These are phyloP conservation scores for Cylindroiulus punctatus DNA, from an alignment of 2,888 invertebrate species.

Conservation along the genomic window DNA sequence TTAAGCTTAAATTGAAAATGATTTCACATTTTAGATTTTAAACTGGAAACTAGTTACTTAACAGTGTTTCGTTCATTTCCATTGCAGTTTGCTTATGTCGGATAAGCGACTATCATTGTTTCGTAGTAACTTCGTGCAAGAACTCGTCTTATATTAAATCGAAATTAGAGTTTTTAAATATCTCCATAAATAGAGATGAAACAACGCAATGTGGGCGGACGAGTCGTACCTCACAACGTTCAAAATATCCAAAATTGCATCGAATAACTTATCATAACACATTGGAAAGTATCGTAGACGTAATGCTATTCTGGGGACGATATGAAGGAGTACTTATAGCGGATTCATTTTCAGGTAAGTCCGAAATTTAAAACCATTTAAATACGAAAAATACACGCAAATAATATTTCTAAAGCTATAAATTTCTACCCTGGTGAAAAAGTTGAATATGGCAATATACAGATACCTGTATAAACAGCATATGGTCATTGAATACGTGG, in stretches of 20 bases:
- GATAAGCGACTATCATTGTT: background rate
- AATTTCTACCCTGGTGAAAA: too few relatives aligned
- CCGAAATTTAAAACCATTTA: background rate
- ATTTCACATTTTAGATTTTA: background rate
- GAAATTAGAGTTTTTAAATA: background rate
- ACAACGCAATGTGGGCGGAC: background rate
- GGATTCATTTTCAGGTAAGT: conserved; percentile 3
- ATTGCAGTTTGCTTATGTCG: background rate
- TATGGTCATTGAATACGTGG: too few relatives aligned
- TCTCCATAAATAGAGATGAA: background rate
- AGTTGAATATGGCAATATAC: too few relatives aligned
- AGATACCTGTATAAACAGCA: too few relatives aligned
- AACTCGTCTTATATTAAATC: background rate
- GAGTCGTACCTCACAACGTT: background rate
- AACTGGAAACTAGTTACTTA: background rate
- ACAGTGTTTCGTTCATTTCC: background rate
- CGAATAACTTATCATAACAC: conserved; percentile 26
- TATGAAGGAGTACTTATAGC: conserved; percentile 39
- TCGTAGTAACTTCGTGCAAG: background rate
- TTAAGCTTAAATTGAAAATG: background rate
- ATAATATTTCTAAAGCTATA: too few relatives aligned
- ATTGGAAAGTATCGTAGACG: conserved; percentile 33
- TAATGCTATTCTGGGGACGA: conserved; percentile 49
- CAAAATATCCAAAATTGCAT: background rate
- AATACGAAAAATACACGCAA: too few relatives aligned